Evolutionary conservation across 1,140 invertebrate genomes (phyloP).

Genomic region (Bombus affinis): DNA sequence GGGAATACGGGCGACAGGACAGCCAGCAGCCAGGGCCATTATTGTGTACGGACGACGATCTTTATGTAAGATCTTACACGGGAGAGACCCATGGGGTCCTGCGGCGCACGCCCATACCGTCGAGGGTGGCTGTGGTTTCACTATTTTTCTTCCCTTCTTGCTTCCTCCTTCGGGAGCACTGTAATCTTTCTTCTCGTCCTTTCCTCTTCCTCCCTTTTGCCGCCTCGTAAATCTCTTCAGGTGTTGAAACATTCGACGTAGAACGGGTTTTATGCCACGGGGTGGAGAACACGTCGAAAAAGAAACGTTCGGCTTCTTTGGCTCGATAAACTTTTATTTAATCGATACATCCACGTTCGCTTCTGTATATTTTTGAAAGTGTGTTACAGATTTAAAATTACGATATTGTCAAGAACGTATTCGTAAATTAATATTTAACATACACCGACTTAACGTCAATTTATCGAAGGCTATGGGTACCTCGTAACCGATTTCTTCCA

Average conservation of each 20-base stretch:
- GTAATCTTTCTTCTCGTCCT: slow-evolving; percentile 42
- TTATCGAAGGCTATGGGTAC: too few species aligned
- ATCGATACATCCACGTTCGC: background rate
- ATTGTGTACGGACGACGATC: slow-evolving; percentile 70
- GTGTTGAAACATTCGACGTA: slow-evolving; percentile 65
- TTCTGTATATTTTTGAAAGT: too few species aligned
- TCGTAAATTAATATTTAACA: too few species aligned
- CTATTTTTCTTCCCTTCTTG: slow-evolving; percentile 59
- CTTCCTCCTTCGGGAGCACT: slow-evolving; percentile 21
- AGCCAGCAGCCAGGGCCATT: slow-evolving; percentile 59
- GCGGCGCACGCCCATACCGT: slow-evolving; percentile 69
- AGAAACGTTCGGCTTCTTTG: background rate
- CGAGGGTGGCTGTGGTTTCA: slow-evolving; percentile 75
- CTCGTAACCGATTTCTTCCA: background rate
- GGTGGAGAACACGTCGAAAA: background rate
- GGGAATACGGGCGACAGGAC: slow-evolving; percentile 69
- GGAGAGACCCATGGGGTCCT: slow-evolving; percentile 56
- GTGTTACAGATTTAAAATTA: background rate
- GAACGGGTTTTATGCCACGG: slow-evolving; percentile 29
- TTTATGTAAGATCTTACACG: slow-evolving; percentile 77
- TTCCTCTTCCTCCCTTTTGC: slow-evolving; percentile 29
- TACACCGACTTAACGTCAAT: too few species aligned
- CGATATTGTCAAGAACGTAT: background rate
- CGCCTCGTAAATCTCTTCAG: slow-evolving; percentile 73
- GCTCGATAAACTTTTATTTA: background rate